phyloP scores from a whole-genome alignment of 2,888 invertebrate genomes.

The Linnaemya tessellans region DNA sequence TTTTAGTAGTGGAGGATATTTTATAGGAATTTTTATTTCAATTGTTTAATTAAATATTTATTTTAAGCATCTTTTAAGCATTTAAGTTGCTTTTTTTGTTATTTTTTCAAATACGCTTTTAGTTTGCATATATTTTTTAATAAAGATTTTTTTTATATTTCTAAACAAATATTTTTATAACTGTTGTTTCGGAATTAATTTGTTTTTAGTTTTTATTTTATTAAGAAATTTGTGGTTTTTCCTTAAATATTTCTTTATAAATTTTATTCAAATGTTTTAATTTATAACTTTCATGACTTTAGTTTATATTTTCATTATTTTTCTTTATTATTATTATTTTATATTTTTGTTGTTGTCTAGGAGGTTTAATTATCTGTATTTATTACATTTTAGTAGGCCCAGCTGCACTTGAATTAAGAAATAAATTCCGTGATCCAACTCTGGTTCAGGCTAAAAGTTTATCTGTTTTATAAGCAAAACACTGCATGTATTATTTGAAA shows the following conservation, averaged over 20 bases:
- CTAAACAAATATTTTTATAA: not conserved
- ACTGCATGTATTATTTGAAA: slow-evolving; percentile 1
- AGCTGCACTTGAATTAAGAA: not conserved
- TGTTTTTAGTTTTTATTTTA: not conserved
- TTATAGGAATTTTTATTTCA: not conserved
- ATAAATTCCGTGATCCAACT: not conserved
- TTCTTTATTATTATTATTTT: no score
- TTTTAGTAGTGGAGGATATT: not conserved
- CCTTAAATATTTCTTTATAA: not conserved
- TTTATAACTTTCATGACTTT: not conserved
- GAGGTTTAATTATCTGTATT: not conserved
- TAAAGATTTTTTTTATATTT: not conserved
- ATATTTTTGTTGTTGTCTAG: no score
- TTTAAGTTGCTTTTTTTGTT: no score
- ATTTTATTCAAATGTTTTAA: not conserved
- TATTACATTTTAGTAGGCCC: not conserved
- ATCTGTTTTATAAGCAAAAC: not conserved
- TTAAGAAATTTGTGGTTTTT: not conserved
- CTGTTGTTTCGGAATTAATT: not conserved
- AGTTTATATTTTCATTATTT: not conserved
- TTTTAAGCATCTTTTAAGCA: not conserved
- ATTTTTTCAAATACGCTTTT: not conserved
- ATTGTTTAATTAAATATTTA: not conserved
- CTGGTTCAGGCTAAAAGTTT: not conserved
- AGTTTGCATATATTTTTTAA: not conserved